These are phyloP conservation scores for Melipona bicolor DNA, from an alignment of 2,888 invertebrate species.

Conservation along the genomic window DNA sequence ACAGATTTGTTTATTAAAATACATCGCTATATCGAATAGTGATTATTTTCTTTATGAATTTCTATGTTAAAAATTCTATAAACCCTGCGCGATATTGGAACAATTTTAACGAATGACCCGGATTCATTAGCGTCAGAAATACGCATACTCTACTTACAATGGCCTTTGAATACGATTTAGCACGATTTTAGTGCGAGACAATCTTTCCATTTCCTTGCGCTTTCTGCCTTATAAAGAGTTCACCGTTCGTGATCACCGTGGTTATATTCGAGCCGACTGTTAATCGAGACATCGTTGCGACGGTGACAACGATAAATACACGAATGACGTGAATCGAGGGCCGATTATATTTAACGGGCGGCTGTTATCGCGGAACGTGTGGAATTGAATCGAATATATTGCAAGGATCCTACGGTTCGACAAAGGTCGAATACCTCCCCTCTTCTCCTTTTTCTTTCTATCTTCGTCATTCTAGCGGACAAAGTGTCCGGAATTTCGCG, in stretches of 20 bases:
- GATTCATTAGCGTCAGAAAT: neutral
- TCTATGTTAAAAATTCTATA: neutral
- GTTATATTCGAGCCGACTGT: slow-evolving; percentile 27
- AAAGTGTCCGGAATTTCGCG: neutral
- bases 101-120: neutral
- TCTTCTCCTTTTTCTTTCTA: neutral
- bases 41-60: too few species aligned
- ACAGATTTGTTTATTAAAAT: neutral
- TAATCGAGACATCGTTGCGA: slow-evolving; percentile 45
- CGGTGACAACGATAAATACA: slow-evolving; percentile 51
- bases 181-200: neutral
- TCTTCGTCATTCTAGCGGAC: neutral
- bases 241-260: neutral
- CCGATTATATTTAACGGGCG: slow-evolving; percentile 47
- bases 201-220: slow-evolving; percentile 4
- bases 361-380: slow-evolving; percentile 25
- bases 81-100: neutral
- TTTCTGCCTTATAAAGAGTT: slow-evolving; percentile 11
- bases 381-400: slow-evolving; percentile 38
- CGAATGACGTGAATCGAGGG: slow-evolving; percentile 50
- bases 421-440: neutral
- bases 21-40: too few species aligned
- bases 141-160: neutral
- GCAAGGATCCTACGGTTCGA: slow-evolving; percentile 17
- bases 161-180: neutral